phyloP scores from a whole-genome alignment of 1,140 invertebrate species.

The Glossosoma conforme region DNA sequence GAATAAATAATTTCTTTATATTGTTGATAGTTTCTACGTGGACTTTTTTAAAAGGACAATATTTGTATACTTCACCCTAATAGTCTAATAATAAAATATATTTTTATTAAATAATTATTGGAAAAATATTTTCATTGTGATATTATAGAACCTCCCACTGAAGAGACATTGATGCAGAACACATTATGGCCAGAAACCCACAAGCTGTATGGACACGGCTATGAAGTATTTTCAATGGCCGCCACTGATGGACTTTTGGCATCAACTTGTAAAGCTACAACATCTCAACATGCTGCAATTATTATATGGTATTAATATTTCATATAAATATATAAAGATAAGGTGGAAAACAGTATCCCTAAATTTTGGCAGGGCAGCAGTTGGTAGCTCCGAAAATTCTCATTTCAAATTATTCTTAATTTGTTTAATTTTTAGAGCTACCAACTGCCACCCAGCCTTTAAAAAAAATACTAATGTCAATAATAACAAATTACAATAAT shows the following conservation, averaged over 20 bases:
- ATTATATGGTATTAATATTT: slow-evolving; percentile 62
- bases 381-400: not conserved
- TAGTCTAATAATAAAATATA: slow-evolving; percentile 1
- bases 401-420: not conserved
- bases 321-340: not conserved
- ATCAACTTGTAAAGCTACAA: slow-evolving; percentile 79
- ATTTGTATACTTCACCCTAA: too few relatives aligned
- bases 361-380: too few relatives aligned
- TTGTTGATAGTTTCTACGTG: too few relatives aligned
- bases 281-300: slow-evolving; percentile 68
- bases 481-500: too few relatives aligned
- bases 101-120: slow-evolving; percentile 9
- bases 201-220: slow-evolving; percentile 94
- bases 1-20: too few relatives aligned
- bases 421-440: too few relatives aligned
- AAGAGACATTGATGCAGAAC: slow-evolving; percentile 86
- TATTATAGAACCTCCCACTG: slow-evolving; percentile 63
- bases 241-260: slow-evolving; percentile 72
- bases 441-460: too few relatives aligned
- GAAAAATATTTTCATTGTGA: slow-evolving; percentile 4
- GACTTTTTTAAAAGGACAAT: too few relatives aligned
- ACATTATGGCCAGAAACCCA: slow-evolving; percentile 95
- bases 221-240: slow-evolving; percentile 84
- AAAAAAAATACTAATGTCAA: too few relatives aligned
- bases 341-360: too few relatives aligned